phyloP scores from a whole-genome alignment of 2,888 invertebrate genomes.

The Mesodorylaimus sp. region DNA sequence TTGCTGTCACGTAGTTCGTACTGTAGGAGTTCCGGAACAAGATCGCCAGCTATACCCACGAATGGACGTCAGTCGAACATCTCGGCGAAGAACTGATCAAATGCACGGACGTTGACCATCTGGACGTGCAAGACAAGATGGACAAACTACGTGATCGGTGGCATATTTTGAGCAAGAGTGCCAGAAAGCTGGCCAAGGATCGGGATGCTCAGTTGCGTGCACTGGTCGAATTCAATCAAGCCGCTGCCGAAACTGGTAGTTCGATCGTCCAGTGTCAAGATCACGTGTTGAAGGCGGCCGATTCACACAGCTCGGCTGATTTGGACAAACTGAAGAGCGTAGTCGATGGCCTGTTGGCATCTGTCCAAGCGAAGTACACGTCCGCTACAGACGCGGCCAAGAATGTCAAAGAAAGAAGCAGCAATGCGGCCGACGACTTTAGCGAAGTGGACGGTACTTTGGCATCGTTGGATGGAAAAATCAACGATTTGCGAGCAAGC shows the following conservation, averaged over 20 bases:
- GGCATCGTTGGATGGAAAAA: too few species aligned
- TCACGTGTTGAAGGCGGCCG: too few species aligned
- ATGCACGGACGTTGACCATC: slow-evolving; percentile 74
- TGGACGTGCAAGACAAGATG: slow-evolving; percentile 62
- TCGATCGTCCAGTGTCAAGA: too few species aligned
- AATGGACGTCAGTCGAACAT: slow-evolving; percentile 68
- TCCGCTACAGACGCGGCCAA: too few species aligned
- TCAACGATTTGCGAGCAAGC: too few species aligned
- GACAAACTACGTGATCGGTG: slow-evolving; percentile 63
- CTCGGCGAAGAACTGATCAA: slow-evolving; percentile 69
- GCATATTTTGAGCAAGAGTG: slow-evolving; percentile 61
- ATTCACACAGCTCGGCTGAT: too few species aligned
- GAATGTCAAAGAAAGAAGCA: too few species aligned
- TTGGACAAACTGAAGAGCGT: not conserved
- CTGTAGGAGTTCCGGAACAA: slow-evolving; percentile 56
- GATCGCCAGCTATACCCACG: slow-evolving; percentile 76
- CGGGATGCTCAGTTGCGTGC: slow-evolving; percentile 1
- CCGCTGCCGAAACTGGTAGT: slow-evolving; percentile 5
- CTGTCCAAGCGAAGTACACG: not conserved
- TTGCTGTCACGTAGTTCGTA: too few species aligned
- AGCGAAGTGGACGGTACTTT: too few species aligned
- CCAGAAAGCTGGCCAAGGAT: slow-evolving; percentile 4
- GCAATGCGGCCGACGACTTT: too few species aligned
- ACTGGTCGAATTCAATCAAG: slow-evolving; percentile 2
- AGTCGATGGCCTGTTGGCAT: slow-evolving; percentile 3